phyloP scores from a whole-genome alignment of 2,888 invertebrate species.

The Meiosimyza decipiens region DNA sequence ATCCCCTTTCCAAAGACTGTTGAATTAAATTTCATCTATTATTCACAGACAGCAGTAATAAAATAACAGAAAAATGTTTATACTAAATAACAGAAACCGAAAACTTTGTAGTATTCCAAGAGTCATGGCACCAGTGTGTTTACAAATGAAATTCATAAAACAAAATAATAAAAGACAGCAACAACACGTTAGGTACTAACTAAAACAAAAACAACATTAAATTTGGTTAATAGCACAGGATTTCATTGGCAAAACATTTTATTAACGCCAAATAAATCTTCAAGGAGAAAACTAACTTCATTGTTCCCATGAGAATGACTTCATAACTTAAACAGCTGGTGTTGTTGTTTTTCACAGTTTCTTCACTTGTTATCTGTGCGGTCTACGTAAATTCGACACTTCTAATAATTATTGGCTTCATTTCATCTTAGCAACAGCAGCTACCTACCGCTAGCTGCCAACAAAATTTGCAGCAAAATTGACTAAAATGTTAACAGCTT shows the following conservation, averaged over 20 bases:
- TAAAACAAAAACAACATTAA: conserved; percentile 35
- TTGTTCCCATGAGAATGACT: conserved; percentile 9
- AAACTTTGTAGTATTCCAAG: no score
- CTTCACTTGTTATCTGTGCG: conserved; percentile 40
- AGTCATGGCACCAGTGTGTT: no score
- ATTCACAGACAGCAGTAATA: no score
- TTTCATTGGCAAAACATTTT: conserved; percentile 49
- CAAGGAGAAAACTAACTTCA: background rate
- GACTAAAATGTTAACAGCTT: conserved; percentile 8
- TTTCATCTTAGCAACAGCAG: background rate
- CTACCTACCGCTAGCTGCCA: background rate
- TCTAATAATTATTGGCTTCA: conserved; percentile 49
- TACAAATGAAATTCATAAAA: no score
- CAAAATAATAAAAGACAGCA: conserved; percentile 24
- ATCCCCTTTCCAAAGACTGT: conserved; percentile 50
- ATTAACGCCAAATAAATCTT: conserved; percentile 37
- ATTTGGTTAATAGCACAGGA: conserved; percentile 38
- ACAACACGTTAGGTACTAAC: conserved; percentile 30
- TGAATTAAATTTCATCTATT: no score
- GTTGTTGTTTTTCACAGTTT: background rate
- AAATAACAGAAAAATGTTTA: no score
- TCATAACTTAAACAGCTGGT: conserved; percentile 15
- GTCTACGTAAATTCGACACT: conserved; percentile 55
- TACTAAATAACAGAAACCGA: no score
- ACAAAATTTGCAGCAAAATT: conserved; percentile 1